Conservation (phyloP, 2,113 vertebrate genomes). For the Chaetorhynchus papuensis region DNA sequence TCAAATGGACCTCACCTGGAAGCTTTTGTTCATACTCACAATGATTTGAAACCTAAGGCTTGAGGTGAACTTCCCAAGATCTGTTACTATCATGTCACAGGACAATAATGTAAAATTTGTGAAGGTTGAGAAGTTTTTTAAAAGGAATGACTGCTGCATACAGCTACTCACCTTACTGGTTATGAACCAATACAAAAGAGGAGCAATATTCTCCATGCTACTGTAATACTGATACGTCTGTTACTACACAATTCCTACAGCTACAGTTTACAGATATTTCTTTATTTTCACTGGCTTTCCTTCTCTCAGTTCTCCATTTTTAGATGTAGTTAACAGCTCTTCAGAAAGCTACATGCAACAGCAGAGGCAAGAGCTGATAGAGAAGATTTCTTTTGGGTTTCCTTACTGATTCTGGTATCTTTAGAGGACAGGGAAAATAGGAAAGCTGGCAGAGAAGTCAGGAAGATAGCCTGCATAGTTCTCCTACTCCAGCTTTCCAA, state of each 20-base stretch:
- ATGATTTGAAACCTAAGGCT: neutral
- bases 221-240: neutral
- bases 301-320: neutral
- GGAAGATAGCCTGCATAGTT: neutral
- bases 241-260: neutral
- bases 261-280: neutral
- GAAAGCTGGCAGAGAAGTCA: neutral
- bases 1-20: neutral
- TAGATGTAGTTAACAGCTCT: neutral
- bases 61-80: neutral
- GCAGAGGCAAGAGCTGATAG: neutral
- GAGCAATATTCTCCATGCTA: accelerated
- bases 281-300: neutral
- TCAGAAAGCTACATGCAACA: neutral
- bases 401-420: neutral
- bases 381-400: neutral
- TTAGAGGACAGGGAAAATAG: neutral
- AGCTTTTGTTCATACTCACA: neutral
- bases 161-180: neutral
- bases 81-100: neutral
- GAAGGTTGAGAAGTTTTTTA: neutral
- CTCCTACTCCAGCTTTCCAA: neutral
- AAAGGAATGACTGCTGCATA: neutral
- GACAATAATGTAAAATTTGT: neutral
- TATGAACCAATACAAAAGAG: neutral